Percentiles rank a stretch among this genome's conserved stretches.
phyloP scores from a whole-genome alignment of 53 echinoderm and acorn worm genomes.

The Apostichopus leukothele region DNA sequence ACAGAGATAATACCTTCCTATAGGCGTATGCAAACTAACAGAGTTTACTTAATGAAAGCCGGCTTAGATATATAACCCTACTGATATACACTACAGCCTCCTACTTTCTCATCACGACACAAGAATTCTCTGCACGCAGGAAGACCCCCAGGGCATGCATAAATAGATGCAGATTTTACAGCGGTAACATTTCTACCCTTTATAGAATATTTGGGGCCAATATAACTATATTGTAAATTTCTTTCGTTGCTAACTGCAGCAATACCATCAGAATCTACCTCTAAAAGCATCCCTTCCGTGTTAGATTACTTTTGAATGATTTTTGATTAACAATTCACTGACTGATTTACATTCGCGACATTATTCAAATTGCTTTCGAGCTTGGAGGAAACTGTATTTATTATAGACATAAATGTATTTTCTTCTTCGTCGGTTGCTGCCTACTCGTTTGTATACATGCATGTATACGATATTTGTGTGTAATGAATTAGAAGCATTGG shows the following conservation, averaged over 20 bases:
- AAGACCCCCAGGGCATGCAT: conserved; percentile 6
- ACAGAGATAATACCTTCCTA: too few relatives aligned
- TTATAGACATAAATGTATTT: neutral
- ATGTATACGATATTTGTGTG: neutral
- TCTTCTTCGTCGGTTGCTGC: neutral
- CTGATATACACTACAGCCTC: too few relatives aligned
- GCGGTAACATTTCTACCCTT: neutral
- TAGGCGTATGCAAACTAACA: too few relatives aligned
- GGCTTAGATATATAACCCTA: too few relatives aligned
- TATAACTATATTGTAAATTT: neutral
- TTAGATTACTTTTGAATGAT: conserved; percentile 10
- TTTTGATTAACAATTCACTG: neutral
- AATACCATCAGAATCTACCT: neutral
- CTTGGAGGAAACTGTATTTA: neutral
- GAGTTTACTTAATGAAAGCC: too few relatives aligned
- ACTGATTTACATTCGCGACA: conserved; percentile 1
- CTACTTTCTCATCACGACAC: neutral
- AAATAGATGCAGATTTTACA: neutral
- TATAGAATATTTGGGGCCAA: conserved; percentile 8
- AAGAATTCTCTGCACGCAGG: neutral
- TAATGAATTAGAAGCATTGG: neutral
- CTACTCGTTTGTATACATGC: neutral
- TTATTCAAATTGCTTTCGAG: neutral
- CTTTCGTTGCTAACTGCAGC: neutral
- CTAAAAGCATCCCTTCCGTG: neutral